Conservation (phyloP, 2,113 vertebrate species). For the Sporophila hypoxantha region DNA sequence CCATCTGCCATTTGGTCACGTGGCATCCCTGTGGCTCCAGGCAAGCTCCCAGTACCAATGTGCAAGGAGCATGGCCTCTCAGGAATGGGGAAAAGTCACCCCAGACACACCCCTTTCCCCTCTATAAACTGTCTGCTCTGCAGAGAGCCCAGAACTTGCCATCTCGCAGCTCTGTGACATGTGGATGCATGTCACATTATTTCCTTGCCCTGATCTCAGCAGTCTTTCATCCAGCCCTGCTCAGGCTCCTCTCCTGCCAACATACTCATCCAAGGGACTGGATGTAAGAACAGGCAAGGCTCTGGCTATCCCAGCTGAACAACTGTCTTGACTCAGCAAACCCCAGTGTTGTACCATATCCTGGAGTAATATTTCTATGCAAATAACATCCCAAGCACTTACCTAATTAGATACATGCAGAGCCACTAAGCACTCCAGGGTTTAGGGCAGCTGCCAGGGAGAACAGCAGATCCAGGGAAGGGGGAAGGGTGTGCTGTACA, state of each 20-base stretch:
- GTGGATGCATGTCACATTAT: neutral
- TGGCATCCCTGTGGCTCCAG: neutral
- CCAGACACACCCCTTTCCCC: neutral
- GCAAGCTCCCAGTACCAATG: fast-evolving
- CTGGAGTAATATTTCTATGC: constrained; percentile 23
- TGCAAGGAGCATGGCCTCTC: neutral
- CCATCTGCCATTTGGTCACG: fast-evolving
- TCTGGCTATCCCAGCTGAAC: neutral
- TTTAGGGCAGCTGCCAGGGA: constrained; percentile 42
- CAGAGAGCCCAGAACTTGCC: neutral
- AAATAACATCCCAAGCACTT: neutral
- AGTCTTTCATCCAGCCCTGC: neutral
- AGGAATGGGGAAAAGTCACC: neutral
- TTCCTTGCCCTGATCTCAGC: neutral
- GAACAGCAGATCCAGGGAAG: neutral
- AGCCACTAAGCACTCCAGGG: neutral
- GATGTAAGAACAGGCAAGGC: neutral
- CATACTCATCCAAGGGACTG: neutral
- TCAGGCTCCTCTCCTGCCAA: neutral
- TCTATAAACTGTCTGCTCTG: neutral
- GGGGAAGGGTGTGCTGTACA: neutral
- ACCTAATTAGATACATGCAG: constrained; percentile 35
- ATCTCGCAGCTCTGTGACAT: fast-evolving
- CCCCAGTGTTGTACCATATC: neutral
- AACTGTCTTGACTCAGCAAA: constrained; percentile 36